Evolutionary conservation across 2,888 invertebrate genomes (phyloP), one percentile per base, ranked within the genome.

Genomic region (Watsonalla binaria): DNA sequence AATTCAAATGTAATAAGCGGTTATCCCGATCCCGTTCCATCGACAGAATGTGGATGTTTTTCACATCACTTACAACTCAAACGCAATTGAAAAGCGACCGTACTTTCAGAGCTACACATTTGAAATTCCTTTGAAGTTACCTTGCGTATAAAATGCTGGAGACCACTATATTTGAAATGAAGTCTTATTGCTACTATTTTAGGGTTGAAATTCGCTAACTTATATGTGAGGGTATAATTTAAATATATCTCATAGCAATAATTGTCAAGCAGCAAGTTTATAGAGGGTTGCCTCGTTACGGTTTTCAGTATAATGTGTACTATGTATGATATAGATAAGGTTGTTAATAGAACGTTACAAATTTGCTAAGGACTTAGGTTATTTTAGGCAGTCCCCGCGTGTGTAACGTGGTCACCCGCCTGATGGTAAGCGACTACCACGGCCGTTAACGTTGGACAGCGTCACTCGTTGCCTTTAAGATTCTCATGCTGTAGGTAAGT

Each of bases 1-100:
- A 76, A 75, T 78, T 74, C 70, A 70, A 74, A 74, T 73, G 67
- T 74, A 76, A 76, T 75, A 74, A 73, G 73, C 66, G 66, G 69
- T 68, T 68, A 70, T 72, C 68, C 72, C 61, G 61, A 60, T 64
- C 68, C 63, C 62, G 63, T 67, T 64, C 59, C 63, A 60, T 63
- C 66, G 64, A 62, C 64, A 63, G 61, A 62, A 61, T 55, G 54
- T 53, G 55, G 58, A 15, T 50, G 13, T 15, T 8, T n/a, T 14
- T 24, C 48, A 45, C 39, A 54, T 11, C 37, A 52, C 37, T 63
- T 54, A 54, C 33, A 51, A 55, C 56, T 55, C 6, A 54, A 57
- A 58, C 51, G 46, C 33, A 15, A 15, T 47, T 34, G 5, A 49
- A 39, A 37, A 49, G 35, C 15, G 9, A 39, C 39, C 37, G 35